Conservation (phyloP, 2,797 vertebrate species). For the Babyrousa celebensis region DNA sequence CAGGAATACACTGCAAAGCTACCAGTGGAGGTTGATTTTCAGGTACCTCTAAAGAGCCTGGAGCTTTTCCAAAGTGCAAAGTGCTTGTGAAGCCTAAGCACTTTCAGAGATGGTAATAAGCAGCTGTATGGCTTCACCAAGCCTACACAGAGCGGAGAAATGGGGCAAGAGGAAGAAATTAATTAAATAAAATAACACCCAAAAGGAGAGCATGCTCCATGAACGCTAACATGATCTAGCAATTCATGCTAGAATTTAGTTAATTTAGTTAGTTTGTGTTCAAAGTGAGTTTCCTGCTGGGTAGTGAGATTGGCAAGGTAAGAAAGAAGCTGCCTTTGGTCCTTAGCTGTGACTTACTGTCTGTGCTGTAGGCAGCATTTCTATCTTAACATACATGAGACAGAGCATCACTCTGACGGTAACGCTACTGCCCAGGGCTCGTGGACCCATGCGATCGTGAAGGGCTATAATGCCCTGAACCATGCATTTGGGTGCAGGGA, state of each 20-base stretch:
- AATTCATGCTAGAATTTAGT: not conserved
- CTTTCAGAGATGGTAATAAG: not conserved
- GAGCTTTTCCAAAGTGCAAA: conserved; percentile 30
- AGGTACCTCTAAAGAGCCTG: not conserved
- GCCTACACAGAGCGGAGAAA: not conserved
- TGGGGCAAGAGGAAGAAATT: not conserved
- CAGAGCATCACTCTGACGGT: fast-evolving
- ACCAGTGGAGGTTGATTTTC: not conserved
- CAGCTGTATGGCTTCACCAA: not conserved
- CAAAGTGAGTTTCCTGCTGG: not conserved
- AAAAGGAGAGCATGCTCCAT: not conserved
- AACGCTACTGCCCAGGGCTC: not conserved
- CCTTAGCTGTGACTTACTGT: not conserved
- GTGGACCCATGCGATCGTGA: not conserved
- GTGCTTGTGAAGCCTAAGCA: not conserved
- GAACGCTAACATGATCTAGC: not conserved
- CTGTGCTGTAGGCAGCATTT: not conserved
- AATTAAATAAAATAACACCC: conserved; percentile 6
- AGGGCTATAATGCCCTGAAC: not conserved
- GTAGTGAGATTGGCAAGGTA: not conserved
- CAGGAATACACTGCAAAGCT: not conserved
- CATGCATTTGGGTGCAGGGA: not conserved
- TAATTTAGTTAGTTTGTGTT: not conserved
- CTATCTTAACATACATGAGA: not conserved
- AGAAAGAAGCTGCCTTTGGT: not conserved